Conservation (phyloP, 2,113 vertebrate genomes). For the Chionomys nivalis region DNA sequence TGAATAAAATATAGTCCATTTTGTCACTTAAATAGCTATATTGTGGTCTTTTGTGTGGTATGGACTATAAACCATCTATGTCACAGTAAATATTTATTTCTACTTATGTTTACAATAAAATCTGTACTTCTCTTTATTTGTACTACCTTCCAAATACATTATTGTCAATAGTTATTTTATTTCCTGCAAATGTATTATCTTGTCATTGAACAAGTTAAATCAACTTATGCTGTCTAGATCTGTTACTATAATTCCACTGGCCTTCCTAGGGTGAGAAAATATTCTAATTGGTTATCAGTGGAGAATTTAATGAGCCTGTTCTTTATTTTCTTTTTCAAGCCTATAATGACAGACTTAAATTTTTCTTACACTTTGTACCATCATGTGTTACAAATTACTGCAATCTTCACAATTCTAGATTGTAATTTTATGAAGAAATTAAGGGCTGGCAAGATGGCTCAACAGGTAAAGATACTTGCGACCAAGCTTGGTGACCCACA, state of each 20-base stretch:
- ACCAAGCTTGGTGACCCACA: background rate
- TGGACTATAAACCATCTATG: background rate
- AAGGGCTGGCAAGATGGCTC: background rate
- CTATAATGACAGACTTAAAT: slow-evolving; percentile 80
- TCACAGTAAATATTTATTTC: background rate
- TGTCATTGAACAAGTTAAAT: background rate
- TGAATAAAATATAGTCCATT: background rate
- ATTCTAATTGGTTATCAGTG: slow-evolving; percentile 67
- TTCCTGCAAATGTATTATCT: slow-evolving; percentile 56
- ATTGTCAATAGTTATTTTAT: slow-evolving; percentile 50
- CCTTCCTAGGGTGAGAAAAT: slow-evolving; percentile 60
- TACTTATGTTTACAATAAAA: slow-evolving; percentile 18
- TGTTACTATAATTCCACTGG: slow-evolving; percentile 20
- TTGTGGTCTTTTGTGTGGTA: background rate
- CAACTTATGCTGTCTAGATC: background rate
- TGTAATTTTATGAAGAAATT: slow-evolving; percentile 56
- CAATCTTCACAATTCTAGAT: slow-evolving; percentile 33
- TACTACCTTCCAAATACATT: background rate
- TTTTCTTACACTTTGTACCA: slow-evolving; percentile 59
- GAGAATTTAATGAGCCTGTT: slow-evolving; percentile 80
- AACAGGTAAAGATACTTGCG: background rate
- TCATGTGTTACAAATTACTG: slow-evolving; percentile 69
- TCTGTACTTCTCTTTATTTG: slow-evolving; percentile 25
- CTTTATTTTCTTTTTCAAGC: slow-evolving; percentile 76
- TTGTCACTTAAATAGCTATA: slow-evolving; percentile 17